Evolutionary conservation across 1,140 invertebrate genomes (phyloP).

Genomic region (Leguminivora glycinivorella): DNA sequence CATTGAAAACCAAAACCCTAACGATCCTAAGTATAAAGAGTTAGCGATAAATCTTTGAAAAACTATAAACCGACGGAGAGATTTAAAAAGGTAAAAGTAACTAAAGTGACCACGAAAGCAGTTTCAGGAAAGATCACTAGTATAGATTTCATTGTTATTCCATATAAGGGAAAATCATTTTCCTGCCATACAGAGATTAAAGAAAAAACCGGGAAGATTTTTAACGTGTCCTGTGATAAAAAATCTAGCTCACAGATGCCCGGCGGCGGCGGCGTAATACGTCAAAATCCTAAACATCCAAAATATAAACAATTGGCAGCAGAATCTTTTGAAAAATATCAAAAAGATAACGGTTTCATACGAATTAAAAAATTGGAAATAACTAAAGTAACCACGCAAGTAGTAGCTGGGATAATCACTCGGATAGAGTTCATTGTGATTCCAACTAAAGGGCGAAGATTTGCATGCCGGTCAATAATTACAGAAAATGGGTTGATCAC

Average conservation of each 20-base stretch:
- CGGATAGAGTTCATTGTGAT: not conserved
- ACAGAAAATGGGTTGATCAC: not conserved
- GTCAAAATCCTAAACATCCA: slow-evolving; percentile 47
- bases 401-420: slow-evolving; percentile 41
- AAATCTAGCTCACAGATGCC: not conserved
- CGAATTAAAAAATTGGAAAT: slow-evolving; percentile 50
- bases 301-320: slow-evolving; percentile 53
- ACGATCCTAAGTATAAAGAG: slow-evolving; percentile 45
- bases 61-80: slow-evolving; percentile 43
- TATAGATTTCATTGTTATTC: not conserved
- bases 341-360: slow-evolving; percentile 35
- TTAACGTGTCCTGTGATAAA: not conserved
- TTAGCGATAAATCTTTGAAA: slow-evolving; percentile 54
- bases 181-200: not conserved
- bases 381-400: slow-evolving; percentile 44
- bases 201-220: not conserved
- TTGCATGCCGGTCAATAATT: not conserved
- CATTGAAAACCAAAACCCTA: slow-evolving; percentile 44
- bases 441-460: not conserved
- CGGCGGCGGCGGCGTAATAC: not conserved
- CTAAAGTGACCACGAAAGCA: slow-evolving; percentile 44
- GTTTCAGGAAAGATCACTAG: slow-evolving; percentile 39
- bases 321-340: slow-evolving; percentile 53
- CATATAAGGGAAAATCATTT: not conserved
- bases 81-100: slow-evolving; percentile 50